phyloP scores from a whole-genome alignment of 2,888 invertebrate genomes.

The Athrips mouffetella region DNA sequence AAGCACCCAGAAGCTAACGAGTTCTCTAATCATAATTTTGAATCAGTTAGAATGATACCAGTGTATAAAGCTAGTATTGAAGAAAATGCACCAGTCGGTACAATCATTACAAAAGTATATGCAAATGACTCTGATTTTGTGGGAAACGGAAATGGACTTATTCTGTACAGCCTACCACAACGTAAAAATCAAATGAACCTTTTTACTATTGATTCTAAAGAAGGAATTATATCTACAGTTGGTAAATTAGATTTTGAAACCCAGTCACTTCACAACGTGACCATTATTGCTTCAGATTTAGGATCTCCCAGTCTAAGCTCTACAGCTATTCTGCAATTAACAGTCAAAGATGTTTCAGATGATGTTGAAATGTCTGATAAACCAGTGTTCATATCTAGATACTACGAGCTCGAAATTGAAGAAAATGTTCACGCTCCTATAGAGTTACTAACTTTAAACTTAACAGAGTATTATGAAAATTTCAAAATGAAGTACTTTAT shows the following conservation, averaged over 20 bases:
- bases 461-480: conserved; percentile 82
- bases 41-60: conserved; percentile 79
- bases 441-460: conserved; percentile 85
- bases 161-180: conserved; percentile 86
- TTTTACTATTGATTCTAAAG: conserved; percentile 91
- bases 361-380: conserved; percentile 67
- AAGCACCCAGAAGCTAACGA: conserved; percentile 68
- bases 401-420: conserved; percentile 89
- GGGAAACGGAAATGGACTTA: conserved; percentile 91
- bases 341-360: conserved; percentile 82
- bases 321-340: conserved; percentile 84
- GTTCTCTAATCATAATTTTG: conserved; percentile 71
- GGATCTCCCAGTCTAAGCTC: conserved; percentile 90
- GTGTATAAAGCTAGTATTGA: conserved; percentile 86
- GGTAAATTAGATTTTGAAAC: conserved; percentile 85
- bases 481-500: conserved; percentile 83
- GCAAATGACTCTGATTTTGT: conserved; percentile 92
- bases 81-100: conserved; percentile 87
- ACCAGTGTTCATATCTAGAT: conserved; percentile 81
- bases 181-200: conserved; percentile 79
- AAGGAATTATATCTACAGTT: conserved; percentile 88
- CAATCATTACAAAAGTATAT: conserved; percentile 84
- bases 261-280: conserved; percentile 83
- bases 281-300: conserved; percentile 89
- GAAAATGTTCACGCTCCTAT: conserved; percentile 89